Evolutionary conservation across 2,888 invertebrate species (phyloP), one percentile per base, ranked within the genome.

Genomic region (Leptinotarsa tumamoca): DNA sequence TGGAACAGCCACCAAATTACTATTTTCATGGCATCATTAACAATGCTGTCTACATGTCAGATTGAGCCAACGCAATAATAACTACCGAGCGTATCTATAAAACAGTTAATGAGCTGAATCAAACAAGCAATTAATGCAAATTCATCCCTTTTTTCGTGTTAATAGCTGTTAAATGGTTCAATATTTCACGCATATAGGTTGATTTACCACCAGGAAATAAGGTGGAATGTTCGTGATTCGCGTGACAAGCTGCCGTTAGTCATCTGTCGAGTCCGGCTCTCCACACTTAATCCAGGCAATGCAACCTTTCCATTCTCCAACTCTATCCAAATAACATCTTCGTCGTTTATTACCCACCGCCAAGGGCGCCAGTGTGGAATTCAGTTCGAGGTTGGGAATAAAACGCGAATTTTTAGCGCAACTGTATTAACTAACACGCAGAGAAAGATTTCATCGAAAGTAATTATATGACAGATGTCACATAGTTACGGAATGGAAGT

Each of bases 171-270:
- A n/a, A 63, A 63, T 63, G 63, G 63, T 63, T 33, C 63, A 43
- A 63, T 63, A 63, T 63, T 63, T 63, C 63, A 63, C 33, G 63
- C 63, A 63, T 63, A 33, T n/a, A 63, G 2, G 68, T 67, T 67
- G 71, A 78, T 76, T 76, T 74, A 74, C 72, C 66, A 63, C 54
- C 43, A 63, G 70, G 71, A 76, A 76, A 71, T 68, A 72, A 66
- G 50, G 51, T 67, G 50, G 23, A 68, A 61, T 52, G 71, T n/a
- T 43, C 68, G 51, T 52, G 71, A 67, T 71, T 67, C 82, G 82
- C 85, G 84, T 85, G 85, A 81, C 82, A 80, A 66, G 58, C 63
- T 61, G 80, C 77, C 79, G 82, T 85, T 85, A 82, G 77, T 80
- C 76, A 74, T 56, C 76, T 23, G 69, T 51, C 69, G 70, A 73